A percentile compares a stretch with the other conserved stretches of the same genome.
Conservation (phyloP, 2,113 vertebrate species). For the Austrofundulus limnaeus region DNA sequence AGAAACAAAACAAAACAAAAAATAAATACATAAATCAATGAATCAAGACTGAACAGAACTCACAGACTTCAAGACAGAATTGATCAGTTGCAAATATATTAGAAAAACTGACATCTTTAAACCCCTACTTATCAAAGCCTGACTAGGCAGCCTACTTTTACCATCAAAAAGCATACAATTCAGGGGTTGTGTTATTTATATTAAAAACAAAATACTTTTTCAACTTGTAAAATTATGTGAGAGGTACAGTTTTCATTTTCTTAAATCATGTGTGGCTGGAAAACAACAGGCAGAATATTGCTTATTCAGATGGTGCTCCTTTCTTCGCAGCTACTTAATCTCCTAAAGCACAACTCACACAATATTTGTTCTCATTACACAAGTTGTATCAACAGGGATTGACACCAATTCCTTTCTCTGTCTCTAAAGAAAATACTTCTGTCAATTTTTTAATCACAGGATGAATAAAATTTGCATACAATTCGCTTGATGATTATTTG, state of each 20-base stretch:
- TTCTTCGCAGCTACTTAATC: constrained; percentile 55
- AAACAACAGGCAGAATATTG: constrained; percentile 52
- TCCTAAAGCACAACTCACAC: constrained; percentile 44
- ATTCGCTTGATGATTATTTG: constrained; percentile 56
- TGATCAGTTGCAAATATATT: constrained; percentile 2
- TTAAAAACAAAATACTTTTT: no score
- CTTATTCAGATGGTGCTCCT: constrained; percentile 54
- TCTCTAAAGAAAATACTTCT: constrained; percentile 42
- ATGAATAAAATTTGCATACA: constrained; percentile 67
- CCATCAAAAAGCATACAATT: constrained; percentile 37
- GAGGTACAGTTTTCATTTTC: constrained; percentile 51
- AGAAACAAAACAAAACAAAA: constrained; percentile 5
- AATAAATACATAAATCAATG: constrained; percentile 1
- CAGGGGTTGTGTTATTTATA: constrained; percentile 27
- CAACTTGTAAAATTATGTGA: no score
- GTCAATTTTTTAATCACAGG: constrained; percentile 53
- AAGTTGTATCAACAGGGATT: constrained; percentile 45
- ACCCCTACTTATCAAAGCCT: constrained; percentile 32
- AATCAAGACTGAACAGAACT: constrained; percentile 3
- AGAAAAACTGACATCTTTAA: constrained; percentile 29
- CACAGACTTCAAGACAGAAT: constrained; percentile 19
- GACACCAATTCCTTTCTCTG: constrained; percentile 41
- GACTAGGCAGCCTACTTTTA: constrained; percentile 60
- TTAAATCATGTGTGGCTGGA: constrained; percentile 57
- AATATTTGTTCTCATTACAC: constrained; percentile 52